A percentile compares a stretch with the other conserved stretches of the same genome.
Evolutionary conservation across 2,113 vertebrate species (phyloP).

Genomic region (Vireo altiloquus): DNA sequence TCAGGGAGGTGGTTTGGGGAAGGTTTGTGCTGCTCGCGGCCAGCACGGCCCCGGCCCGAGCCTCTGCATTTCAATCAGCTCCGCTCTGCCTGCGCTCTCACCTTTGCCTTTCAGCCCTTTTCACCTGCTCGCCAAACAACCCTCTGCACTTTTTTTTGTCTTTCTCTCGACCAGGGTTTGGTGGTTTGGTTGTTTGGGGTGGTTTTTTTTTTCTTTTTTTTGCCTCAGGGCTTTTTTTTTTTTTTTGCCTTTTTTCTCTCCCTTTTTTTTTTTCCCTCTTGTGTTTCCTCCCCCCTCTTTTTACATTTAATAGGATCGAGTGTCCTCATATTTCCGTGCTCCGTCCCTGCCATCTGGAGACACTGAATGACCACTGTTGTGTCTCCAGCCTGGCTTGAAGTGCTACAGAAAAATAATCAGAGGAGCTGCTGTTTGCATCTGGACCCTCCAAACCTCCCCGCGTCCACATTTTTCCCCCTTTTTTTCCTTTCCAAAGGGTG

Average conservation of each 20-base stretch:
- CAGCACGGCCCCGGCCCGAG: not conserved
- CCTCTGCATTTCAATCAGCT: not conserved
- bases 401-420: not conserved
- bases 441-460: not conserved
- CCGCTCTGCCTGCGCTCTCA: not conserved
- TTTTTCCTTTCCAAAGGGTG: not conserved
- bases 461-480: not conserved
- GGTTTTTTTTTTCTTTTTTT: not conserved
- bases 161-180: not conserved
- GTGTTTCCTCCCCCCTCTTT: not conserved
- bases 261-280: fast-evolving
- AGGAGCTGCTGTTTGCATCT: not conserved
- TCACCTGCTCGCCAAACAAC: not conserved
- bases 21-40: not conserved
- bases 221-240: too few species aligned
- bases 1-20: too few species aligned
- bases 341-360: not conserved
- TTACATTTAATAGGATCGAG: not conserved
- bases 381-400: not conserved
- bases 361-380: not conserved
- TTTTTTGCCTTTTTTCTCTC: too few species aligned
- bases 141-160: not conserved
- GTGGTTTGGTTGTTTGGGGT: not conserved
- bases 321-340: not conserved
- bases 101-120: not conserved